phyloP scores from a whole-genome alignment of 2,797 vertebrate species.

The Poecilia wingei region DNA sequence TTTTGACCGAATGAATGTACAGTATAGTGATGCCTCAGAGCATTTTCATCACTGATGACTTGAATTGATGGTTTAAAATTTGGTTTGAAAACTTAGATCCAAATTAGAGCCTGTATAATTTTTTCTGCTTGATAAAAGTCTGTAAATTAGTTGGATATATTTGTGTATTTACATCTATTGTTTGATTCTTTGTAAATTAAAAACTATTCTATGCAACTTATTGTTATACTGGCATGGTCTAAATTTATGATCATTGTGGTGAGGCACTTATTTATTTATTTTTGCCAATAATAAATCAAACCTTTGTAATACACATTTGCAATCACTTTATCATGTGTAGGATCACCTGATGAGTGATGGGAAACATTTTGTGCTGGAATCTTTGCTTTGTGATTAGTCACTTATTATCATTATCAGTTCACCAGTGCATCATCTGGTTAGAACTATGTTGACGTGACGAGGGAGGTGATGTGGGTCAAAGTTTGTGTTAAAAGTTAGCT shows the following conservation, averaged over 20 bases:
- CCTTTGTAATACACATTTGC: neutral
- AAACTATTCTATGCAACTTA: neutral
- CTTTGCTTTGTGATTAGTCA: neutral
- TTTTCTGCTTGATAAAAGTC: neutral
- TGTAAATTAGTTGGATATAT: conserved; percentile 1
- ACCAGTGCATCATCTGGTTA: neutral
- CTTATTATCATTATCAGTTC: neutral
- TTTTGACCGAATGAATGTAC: neutral
- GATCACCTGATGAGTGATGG: neutral
- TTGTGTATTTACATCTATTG: neutral
- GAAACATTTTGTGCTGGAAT: neutral
- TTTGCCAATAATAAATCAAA: neutral
- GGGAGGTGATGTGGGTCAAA: neutral
- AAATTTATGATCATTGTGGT: neutral
- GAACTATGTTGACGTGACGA: neutral
- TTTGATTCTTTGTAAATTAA: conserved; percentile 4
- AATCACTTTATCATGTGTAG: neutral
- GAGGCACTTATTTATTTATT: neutral
- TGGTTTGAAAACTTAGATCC: neutral
- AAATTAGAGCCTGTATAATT: neutral
- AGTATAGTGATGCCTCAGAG: neutral
- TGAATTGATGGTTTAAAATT: neutral
- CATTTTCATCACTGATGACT: neutral
- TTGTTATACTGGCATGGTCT: neutral
- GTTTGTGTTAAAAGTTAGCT: neutral